A percentile compares a stretch with the other conserved stretches of the same genome.
Conservation (phyloP, 2,113 vertebrate species). For the Clinocottus analis region DNA sequence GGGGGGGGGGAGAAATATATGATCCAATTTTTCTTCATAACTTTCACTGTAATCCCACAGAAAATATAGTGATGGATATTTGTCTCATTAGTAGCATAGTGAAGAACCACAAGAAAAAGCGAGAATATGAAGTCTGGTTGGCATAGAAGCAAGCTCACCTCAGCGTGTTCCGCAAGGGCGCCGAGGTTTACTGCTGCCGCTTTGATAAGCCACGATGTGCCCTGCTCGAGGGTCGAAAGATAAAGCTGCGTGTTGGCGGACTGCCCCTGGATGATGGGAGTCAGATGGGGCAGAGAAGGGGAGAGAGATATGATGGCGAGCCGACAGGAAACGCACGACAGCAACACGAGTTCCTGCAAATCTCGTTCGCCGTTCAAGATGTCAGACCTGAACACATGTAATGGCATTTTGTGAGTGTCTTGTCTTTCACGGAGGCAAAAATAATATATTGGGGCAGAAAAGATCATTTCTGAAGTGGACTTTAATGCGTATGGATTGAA, state of each 20-base stretch:
- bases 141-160: conserved; percentile 19
- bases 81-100: not conserved
- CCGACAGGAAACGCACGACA: conserved; percentile 23
- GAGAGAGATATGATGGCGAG: conserved; percentile 38
- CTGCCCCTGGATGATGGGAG: conserved; percentile 37
- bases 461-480: not conserved
- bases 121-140: conserved; percentile 1
- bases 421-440: not conserved
- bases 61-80: conserved; percentile 10
- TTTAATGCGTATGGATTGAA: conserved; percentile 3
- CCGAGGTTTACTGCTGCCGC: conserved; percentile 32
- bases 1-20: conserved; percentile 13
- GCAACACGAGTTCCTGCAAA: conserved; percentile 10
- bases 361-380: not conserved
- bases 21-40: conserved; percentile 14
- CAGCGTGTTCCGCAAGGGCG: conserved; percentile 11
- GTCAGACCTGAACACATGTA: not conserved
- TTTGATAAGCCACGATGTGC: conserved; percentile 57
- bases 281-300: conserved; percentile 25
- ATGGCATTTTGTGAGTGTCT: not conserved
- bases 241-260: conserved; percentile 56
- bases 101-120: not conserved
- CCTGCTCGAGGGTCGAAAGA: conserved; percentile 58
- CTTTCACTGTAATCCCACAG: conserved; percentile 4
- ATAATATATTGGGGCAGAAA: not conserved